phyloP scores from a whole-genome alignment of 2,113 vertebrate species.

The Ahaetulla prasina region DNA sequence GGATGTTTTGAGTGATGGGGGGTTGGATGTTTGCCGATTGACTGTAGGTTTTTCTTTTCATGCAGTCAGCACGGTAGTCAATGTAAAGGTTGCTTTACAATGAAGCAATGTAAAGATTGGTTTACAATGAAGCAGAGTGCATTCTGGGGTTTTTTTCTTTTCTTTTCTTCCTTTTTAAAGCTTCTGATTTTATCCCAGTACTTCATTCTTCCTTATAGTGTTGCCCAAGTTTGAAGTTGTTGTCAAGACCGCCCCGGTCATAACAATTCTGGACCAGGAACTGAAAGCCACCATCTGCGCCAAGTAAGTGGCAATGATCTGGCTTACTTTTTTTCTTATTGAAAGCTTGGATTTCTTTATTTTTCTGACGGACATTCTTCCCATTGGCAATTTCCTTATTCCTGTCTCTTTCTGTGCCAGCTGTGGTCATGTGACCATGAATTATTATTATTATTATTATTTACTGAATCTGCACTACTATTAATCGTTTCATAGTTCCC shows the following conservation, averaged over 20 bases:
- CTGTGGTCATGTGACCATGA: neutral
- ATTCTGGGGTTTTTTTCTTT: neutral
- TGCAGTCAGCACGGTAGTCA: too few species aligned
- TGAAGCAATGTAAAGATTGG: too few species aligned
- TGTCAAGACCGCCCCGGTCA: slow-evolving; percentile 54
- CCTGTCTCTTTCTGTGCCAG: neutral
- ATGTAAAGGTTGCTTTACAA: too few species aligned
- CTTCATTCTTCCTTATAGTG: slow-evolving; percentile 52
- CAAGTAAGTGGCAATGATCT: slow-evolving; percentile 12
- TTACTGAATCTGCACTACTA: too few species aligned
- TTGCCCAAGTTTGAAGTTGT: slow-evolving; percentile 69
- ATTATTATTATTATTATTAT: too few species aligned
- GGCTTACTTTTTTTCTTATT: neutral
- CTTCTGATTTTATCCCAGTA: neutral
- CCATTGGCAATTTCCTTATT: neutral
- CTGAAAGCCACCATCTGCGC: slow-evolving; percentile 38
- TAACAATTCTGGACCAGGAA: slow-evolving; percentile 61
- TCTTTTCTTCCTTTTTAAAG: neutral
- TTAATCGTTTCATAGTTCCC: too few species aligned
- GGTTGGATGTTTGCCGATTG: too few species aligned
- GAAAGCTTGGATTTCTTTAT: neutral
- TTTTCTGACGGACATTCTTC: neutral
- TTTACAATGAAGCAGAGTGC: too few species aligned
- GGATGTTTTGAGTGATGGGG: too few species aligned
- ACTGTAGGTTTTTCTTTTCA: too few species aligned